phyloP scores from a whole-genome alignment of 2,113 vertebrate genomes.

The Mesocricetus auratus region DNA sequence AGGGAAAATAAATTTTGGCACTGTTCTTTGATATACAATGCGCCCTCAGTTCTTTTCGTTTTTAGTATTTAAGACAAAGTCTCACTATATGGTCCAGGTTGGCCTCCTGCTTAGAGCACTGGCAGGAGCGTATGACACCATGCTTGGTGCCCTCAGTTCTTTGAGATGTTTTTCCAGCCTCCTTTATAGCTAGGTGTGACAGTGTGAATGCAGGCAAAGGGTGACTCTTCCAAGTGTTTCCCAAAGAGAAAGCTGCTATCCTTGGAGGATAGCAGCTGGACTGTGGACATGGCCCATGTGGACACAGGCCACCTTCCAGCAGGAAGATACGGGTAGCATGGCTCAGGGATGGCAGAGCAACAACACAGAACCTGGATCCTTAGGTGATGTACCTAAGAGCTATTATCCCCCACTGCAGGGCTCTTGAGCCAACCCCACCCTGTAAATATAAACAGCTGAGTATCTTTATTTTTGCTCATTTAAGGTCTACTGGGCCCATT shows the following conservation, averaged over 20 bases:
- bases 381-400: not conserved
- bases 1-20: not conserved
- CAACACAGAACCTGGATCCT: not conserved
- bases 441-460: not conserved
- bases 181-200: not conserved
- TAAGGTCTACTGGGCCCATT: not conserved
- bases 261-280: not conserved
- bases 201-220: not conserved
- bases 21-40: accelerated
- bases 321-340: not conserved
- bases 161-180: not conserved
- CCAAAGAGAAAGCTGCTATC: not conserved
- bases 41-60: not conserved
- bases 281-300: not conserved
- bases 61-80: not conserved
- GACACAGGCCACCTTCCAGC: not conserved
- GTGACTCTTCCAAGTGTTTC: not conserved
- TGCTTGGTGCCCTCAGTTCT: not conserved
- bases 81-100: not conserved
- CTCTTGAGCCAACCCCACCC: not conserved
- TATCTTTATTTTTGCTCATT: constrained; percentile 15
- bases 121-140: not conserved
- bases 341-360: not conserved
- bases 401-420: not conserved
- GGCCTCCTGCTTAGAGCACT: not conserved